These are phyloP conservation scores for Ferrisia virgata DNA, from an alignment of 2,888 invertebrate species.

Conservation along the genomic window DNA sequence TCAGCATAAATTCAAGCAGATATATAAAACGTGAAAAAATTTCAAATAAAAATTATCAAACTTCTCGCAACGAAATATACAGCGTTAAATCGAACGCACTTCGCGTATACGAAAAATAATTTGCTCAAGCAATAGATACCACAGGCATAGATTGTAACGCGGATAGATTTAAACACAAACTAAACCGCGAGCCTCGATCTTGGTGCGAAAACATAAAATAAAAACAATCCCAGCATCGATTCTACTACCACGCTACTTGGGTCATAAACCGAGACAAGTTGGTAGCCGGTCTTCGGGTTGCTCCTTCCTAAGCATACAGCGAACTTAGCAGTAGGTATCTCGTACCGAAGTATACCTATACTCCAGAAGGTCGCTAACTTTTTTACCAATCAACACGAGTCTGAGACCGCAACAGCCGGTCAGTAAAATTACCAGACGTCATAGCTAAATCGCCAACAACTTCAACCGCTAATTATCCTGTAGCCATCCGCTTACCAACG, in stretches of 20 bases:
- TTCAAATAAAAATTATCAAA: neutral
- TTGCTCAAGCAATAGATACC: no score
- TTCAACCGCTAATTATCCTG: neutral
- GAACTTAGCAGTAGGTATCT: neutral
- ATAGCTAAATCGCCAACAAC: neutral
- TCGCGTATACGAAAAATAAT: no score
- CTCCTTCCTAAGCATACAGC: neutral
- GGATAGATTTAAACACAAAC: neutral
- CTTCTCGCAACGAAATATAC: neutral
- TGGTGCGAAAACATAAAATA: neutral
- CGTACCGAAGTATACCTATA: no score
- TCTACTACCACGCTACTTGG: neutral
- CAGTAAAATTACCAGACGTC: slow-evolving; percentile 26
- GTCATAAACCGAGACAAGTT: neutral
- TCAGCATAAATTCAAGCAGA: no score
- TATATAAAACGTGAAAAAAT: neutral
- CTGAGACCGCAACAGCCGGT: neutral
- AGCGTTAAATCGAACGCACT: neutral
- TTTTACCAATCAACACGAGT: neutral
- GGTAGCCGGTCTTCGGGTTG: neutral
- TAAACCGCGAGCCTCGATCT: neutral
- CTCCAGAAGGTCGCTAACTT: slow-evolving; percentile 6
- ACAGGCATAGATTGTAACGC: neutral
- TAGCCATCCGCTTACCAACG: neutral
- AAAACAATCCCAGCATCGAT: neutral